Conservation (phyloP, 2,113 vertebrate species). For the Microcebus jonahi region DNA sequence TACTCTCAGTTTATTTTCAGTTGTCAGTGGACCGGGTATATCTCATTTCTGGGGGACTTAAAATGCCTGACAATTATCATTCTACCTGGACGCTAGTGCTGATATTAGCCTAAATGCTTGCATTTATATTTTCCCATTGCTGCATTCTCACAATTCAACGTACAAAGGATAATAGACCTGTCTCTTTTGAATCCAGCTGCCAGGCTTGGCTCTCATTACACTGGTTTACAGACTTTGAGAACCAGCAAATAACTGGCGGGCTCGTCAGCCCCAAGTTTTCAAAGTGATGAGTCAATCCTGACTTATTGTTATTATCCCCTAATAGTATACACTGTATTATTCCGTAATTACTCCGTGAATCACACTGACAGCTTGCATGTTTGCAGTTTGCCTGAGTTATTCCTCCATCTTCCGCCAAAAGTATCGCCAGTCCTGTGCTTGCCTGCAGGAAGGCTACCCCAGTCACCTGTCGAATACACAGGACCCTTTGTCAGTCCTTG, state of each 20-base stretch:
- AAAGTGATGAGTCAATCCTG: slow-evolving; percentile 67
- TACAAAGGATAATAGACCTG: slow-evolving; percentile 34
- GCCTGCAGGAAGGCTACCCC: slow-evolving; percentile 43
- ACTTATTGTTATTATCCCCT: slow-evolving; percentile 77
- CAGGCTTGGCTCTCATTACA: slow-evolving; percentile 44
- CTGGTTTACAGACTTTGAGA: slow-evolving; percentile 37
- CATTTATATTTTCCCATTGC: slow-evolving; percentile 49
- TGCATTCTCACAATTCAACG: slow-evolving; percentile 25
- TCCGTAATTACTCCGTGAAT: slow-evolving; percentile 79
- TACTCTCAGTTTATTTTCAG: not conserved
- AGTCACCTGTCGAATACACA: slow-evolving; percentile 55
- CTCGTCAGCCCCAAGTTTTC: slow-evolving; percentile 63
- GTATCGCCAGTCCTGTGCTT: slow-evolving; percentile 32
- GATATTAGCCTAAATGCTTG: slow-evolving; percentile 41
- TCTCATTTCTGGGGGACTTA: slow-evolving; percentile 16
- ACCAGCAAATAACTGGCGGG: slow-evolving; percentile 54
- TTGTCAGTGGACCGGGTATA: not conserved
- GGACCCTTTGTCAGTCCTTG: not conserved
- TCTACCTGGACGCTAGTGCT: not conserved
- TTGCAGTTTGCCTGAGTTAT: slow-evolving; percentile 51
- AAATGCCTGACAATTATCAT: slow-evolving; percentile 41
- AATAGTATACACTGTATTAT: slow-evolving; percentile 76
- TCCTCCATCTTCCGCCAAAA: slow-evolving; percentile 59
- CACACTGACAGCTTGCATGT: slow-evolving; percentile 70
- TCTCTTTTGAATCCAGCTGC: slow-evolving; percentile 66